These are phyloP conservation scores for Empidonax traillii DNA, from an alignment of 2,113 vertebrate species.

Conservation along the genomic window DNA sequence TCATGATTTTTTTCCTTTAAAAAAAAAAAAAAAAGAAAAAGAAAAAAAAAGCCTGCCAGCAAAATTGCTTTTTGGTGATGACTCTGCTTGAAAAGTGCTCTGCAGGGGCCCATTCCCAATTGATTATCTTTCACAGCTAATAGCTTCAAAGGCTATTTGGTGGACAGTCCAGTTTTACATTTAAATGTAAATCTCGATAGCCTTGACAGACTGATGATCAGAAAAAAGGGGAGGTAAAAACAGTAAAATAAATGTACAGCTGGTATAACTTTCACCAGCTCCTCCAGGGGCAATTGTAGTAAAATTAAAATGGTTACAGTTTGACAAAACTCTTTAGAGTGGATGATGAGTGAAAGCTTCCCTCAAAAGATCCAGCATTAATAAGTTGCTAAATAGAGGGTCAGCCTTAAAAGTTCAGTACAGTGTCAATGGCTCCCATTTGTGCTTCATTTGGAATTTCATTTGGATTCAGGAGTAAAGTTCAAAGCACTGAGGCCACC, in stretches of 20 bases:
- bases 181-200: conserved; percentile 70
- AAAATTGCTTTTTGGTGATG: conserved; percentile 76
- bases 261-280: conserved; percentile 52
- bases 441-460: neutral
- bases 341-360: neutral
- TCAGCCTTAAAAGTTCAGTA: neutral
- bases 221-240: conserved; percentile 15
- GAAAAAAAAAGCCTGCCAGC: conserved; percentile 41
- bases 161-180: conserved; percentile 67
- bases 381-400: neutral
- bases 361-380: neutral
- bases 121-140: conserved; percentile 88
- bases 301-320: neutral
- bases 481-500: neutral
- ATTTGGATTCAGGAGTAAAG: neutral
- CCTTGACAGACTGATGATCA: conserved; percentile 48
- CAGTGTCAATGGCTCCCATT: neutral
- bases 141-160: conserved; percentile 76
- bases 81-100: conserved; percentile 79
- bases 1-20: neutral
- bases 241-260: conserved; percentile 40
- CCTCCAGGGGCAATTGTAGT: conserved; percentile 3
- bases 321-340: neutral
- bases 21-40: neutral
- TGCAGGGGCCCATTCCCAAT: conserved; percentile 78